Evolutionary conservation across 2,797 vertebrate genomes (phyloP), one percentile per base, ranked within the genome.

Genomic region (Sebastes steindachneri): DNA sequence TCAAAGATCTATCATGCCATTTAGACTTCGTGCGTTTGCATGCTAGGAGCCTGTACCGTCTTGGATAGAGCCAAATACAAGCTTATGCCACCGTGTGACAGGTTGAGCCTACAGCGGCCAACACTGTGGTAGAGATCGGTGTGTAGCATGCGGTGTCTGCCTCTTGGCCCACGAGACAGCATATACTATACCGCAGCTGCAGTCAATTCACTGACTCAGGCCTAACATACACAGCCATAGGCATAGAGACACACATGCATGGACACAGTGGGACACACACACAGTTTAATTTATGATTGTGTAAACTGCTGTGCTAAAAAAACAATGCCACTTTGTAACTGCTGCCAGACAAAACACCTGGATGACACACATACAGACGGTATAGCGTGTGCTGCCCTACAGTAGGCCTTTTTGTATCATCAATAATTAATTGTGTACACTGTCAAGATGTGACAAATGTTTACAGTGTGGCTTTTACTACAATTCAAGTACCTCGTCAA

Each of bases 261-360:
- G 45, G 12, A 75, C 58, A 64, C 25, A 55, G 33, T 65, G 26
- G 14, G 58, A 21, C 33, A 63, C 33, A 63, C 25, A 51, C 19
- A 60, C 51, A n/a, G 67, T 80, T 77, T 68, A 8, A 75, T 77
- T 69, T 67, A 33, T 35, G 41, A 55, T 51, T 74, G 23, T 31
- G 19, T 51, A 29, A 64, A 68, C 31, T 59, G 55, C 71, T 45
- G 65, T 77, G 53, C 70, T 72, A 53, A 80, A 57, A 51, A 51
- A 73, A 75, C 57, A 10, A 53, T 59, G 64, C 28, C 53, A 74
- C 57, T 58, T 54, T 81, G 29, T 75, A 83, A 79, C 74, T 72
- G 74, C 58, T 60, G 55, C 58, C 73, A 84, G 75, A 78, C 23
- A 75, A 65, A 80, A 77, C 84, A 88, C 84, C 83, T 86, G 81